Evolutionary conservation across 2,888 invertebrate species (phyloP).

Genomic region (Spilarctia lutea): DNA sequence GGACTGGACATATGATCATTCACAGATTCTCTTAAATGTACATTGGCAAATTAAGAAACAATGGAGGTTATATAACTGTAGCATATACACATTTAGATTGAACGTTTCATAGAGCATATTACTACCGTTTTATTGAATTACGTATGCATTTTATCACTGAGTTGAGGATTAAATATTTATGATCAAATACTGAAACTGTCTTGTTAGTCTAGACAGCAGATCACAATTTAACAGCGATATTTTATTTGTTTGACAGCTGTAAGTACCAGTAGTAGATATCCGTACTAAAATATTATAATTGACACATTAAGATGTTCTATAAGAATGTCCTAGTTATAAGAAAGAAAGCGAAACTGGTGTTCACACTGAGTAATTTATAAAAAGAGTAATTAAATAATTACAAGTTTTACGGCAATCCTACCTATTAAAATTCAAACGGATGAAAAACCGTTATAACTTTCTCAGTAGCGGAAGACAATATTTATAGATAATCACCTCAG

Average conservation of each 20-base stretch:
- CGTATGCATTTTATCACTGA: not conserved
- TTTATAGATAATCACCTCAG: slow-evolving; percentile 6
- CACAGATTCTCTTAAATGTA: not conserved
- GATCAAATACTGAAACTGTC: not conserved
- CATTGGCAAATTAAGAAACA: not conserved
- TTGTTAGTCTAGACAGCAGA: not conserved
- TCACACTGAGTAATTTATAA: not conserved
- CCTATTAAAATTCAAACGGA: slow-evolving; percentile 10
- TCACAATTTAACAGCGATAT: not conserved
- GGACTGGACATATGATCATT: no score
- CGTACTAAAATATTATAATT: not conserved
- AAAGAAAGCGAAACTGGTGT: not conserved
- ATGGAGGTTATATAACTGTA: not conserved
- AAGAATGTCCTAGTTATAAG: not conserved
- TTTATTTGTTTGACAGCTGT: not conserved
- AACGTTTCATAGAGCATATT: not conserved
- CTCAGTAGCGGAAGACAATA: slow-evolving; percentile 2
- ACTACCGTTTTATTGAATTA: not conserved
- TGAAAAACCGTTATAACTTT: slow-evolving; percentile 1
- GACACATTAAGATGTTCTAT: not conserved
- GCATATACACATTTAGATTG: no score
- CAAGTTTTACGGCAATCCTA: not conserved
- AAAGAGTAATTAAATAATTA: not conserved
- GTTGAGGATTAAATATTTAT: not conserved
- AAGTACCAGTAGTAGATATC: not conserved